Evolutionary conservation across 2,888 invertebrate species (phyloP).

Genomic region (Athrips mouffetella): DNA sequence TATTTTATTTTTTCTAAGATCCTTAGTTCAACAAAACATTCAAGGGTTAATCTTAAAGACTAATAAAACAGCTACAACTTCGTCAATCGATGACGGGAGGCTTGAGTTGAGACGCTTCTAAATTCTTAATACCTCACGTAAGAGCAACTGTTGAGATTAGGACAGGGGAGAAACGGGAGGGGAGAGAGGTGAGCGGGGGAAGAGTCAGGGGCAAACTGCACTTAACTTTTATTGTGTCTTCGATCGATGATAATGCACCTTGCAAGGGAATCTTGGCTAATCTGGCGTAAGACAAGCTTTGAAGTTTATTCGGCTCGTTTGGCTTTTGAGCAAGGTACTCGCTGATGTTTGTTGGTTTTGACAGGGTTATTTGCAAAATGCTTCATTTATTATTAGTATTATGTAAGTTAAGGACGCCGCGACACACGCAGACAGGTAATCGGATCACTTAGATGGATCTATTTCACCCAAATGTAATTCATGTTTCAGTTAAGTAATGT

Average conservation of each 20-base stretch:
- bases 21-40: too few species aligned
- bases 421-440: too few species aligned
- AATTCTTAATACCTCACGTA: slow-evolving; percentile 78
- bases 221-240: slow-evolving; percentile 69
- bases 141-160: slow-evolving; percentile 63
- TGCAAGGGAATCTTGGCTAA: not conserved
- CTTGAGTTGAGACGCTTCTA: slow-evolving; percentile 57
- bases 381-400: not conserved
- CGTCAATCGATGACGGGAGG: slow-evolving; percentile 42
- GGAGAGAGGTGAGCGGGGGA: slow-evolving; percentile 35
- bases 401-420: not conserved
- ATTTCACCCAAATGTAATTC: not conserved
- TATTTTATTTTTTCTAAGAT: too few species aligned
- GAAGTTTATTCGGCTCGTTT: slow-evolving; percentile 9
- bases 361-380: not conserved
- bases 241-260: slow-evolving; percentile 64
- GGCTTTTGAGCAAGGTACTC: not conserved
- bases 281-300: slow-evolving; percentile 6
- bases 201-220: slow-evolving; percentile 40
- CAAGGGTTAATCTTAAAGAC: slow-evolving; percentile 3
- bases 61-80: slow-evolving; percentile 1
- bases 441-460: too few species aligned
- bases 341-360: not conserved
- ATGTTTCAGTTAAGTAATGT: not conserved
- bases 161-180: slow-evolving; percentile 32